Conservation (phyloP, 2,797 vertebrate species). For the Petrocephalus sullivani region DNA sequence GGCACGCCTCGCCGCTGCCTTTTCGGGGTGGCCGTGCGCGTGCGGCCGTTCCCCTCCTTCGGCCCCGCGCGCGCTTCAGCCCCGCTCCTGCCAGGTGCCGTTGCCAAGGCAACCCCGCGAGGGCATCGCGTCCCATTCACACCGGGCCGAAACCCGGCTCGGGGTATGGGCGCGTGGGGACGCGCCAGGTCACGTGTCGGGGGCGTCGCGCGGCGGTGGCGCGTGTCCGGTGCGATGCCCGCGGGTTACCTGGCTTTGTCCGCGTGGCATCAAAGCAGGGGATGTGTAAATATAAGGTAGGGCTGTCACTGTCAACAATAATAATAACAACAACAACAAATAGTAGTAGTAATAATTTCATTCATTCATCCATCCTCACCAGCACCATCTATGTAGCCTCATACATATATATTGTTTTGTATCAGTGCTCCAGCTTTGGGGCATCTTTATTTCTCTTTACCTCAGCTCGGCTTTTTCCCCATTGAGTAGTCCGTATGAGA, state of each 20-base stretch:
- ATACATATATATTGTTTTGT: too few relatives aligned
- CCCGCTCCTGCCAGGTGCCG: constrained; percentile 2
- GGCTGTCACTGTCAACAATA: background rate
- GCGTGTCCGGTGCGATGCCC: background rate
- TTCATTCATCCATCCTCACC: background rate
- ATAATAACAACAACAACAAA: background rate
- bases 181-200: background rate
- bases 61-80: background rate
- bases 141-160: background rate
- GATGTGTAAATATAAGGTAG: background rate
- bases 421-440: background rate
- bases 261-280: background rate
- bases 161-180: background rate
- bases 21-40: background rate
- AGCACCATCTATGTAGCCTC: too few relatives aligned
- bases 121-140: background rate
- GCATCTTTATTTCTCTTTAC: background rate
- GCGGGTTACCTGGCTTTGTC: background rate
- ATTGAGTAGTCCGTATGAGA: background rate
- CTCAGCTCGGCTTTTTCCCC: background rate
- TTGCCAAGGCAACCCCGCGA: constrained; percentile 22
- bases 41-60: background rate
- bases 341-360: background rate
- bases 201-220: background rate
- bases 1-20: background rate